Conservation (phyloP, 2,888 invertebrate genomes). For the Odontothrips loti region DNA sequence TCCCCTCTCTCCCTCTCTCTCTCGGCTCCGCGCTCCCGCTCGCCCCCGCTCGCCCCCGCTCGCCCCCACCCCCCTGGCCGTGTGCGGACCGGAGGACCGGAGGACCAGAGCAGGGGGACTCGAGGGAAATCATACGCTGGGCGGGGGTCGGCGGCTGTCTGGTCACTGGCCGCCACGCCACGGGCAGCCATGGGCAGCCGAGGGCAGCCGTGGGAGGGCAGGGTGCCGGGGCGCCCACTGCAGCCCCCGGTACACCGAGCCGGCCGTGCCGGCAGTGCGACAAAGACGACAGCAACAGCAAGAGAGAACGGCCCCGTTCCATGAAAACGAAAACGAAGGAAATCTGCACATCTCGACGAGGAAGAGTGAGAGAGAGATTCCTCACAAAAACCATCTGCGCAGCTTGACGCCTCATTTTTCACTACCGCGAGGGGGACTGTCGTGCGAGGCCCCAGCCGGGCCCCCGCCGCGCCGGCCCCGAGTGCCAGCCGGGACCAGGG, state of each 20-base stretch:
- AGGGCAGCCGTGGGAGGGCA: too few relatives aligned
- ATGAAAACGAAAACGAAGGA: too few relatives aligned
- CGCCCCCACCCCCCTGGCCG: not conserved
- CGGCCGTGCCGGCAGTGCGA: too few relatives aligned
- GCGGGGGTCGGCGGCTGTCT: not conserved
- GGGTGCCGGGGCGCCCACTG: too few relatives aligned
- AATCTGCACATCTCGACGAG: too few relatives aligned
- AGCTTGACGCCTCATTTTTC: not conserved
- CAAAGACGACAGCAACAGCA: too few relatives aligned
- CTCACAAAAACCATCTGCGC: not conserved
- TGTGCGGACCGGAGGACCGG: not conserved
- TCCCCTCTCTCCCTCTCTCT: not conserved
- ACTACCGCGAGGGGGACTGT: not conserved
- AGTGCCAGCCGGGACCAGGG: not conserved
- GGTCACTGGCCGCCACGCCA: not conserved
- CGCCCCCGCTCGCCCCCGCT: not conserved
- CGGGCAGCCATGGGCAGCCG: too few relatives aligned
- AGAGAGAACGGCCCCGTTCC: too few relatives aligned
- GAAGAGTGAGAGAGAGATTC: not conserved
- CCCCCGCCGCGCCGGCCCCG: not conserved
- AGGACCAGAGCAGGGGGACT: not conserved
- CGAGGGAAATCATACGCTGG: conserved; percentile 18
- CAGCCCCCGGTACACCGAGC: too few relatives aligned
- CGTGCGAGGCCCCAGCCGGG: not conserved
- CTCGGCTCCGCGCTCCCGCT: not conserved